Evolutionary conservation across 1,140 invertebrate genomes (phyloP), one percentile per base, ranked within the genome.

Genomic region (Drosophila arawakana): DNA sequence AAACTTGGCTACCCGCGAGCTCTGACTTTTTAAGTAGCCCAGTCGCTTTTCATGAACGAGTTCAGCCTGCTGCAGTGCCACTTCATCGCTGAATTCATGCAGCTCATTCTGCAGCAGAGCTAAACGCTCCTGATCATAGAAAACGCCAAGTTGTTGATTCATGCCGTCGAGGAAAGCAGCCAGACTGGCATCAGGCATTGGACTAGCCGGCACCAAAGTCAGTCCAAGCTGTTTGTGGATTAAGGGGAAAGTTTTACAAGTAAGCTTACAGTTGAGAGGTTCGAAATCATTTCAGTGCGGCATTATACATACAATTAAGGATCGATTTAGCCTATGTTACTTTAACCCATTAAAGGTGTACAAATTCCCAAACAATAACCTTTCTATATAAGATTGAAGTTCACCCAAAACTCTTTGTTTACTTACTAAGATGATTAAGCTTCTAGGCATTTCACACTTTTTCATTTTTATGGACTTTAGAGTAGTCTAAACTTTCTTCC

Each of bases 111-210:
- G 75, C 44, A 90, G 58, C 18, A 84, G 58, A 0, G 81, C 84
- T 44, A 90, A 62, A 0, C 77, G 54, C 37, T 85, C 80, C 57
- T 78, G 69, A 63, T 92, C 91, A 30, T 90, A 91, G 1, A 81
- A 50, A n/a, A 50, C 9, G 2, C 78, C 73, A 1, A 92, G 39
- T n/a, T 77, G 55, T 9, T 75, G 60, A 67, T 91, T 92, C 7
- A 76, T 74, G 11, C 76, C 78, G 6, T 39, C 59, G 0, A 92
- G 34, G 44, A 91, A 92, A 13, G 68, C 49, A 2, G 58, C 50
- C 41, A 91, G 44, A 0, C 34, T 35, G 2, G 37, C 6, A 30
- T 85, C 78, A 3, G 47, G 4, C 7, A 9, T 37, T 10, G n/a
- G 25, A 41, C 15, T 46, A 10, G n/a, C 44, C n/a, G 15, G 11